Evolutionary conservation across 2,797 vertebrate genomes (phyloP).

Genomic region (Aulostomus chinensis): DNA sequence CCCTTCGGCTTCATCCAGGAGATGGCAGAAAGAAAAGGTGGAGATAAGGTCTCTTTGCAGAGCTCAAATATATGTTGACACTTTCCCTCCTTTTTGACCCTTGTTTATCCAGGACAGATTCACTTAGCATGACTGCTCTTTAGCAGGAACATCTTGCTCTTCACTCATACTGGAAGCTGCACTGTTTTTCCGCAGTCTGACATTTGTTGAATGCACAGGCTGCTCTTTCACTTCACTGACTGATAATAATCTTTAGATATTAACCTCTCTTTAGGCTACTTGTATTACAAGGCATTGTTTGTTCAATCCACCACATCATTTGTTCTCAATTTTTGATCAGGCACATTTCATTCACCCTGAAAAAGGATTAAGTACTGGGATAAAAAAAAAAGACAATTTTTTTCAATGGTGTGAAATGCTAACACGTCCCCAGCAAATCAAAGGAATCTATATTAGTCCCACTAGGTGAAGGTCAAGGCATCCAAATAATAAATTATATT

Average conservation of each 20-base stretch:
- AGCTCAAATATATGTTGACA: slow-evolving; percentile 16
- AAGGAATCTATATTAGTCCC: too few species aligned
- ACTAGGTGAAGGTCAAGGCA: too few species aligned
- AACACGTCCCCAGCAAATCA: too few species aligned
- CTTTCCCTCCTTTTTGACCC: neutral
- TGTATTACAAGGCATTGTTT: neutral
- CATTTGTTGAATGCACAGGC: slow-evolving; percentile 7
- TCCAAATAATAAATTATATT: too few species aligned
- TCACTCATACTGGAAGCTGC: neutral
- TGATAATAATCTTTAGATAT: neutral
- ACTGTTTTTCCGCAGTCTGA: neutral
- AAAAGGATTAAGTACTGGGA: too few species aligned
- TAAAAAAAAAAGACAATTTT: too few species aligned
- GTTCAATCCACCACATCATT: neutral
- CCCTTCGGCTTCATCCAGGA: slow-evolving; percentile 12
- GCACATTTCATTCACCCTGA: too few species aligned
- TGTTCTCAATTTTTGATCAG: neutral
- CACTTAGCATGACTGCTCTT: neutral
- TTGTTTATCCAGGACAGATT: slow-evolving; percentile 9
- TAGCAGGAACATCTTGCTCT: neutral
- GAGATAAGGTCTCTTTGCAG: slow-evolving; percentile 40
- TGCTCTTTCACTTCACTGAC: slow-evolving; percentile 2
- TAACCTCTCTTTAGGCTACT: neutral
- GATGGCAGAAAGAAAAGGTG: slow-evolving; percentile 19
- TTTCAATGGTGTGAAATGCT: too few species aligned